Conservation (phyloP, 1,140 invertebrate species). For the Ridgeia piscesae region DNA sequence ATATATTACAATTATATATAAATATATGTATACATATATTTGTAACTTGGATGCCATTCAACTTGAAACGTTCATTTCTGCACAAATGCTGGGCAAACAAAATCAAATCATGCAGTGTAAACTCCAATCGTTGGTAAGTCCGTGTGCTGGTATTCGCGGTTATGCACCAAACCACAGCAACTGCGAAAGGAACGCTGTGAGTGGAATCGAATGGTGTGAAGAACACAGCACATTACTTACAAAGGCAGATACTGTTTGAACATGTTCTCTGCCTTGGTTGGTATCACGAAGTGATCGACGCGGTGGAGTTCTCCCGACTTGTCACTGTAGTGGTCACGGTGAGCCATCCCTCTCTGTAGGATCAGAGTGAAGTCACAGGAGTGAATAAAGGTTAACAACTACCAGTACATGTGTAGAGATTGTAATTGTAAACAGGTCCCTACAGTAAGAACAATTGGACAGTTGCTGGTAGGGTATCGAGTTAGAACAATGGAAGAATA, state of each 20-base stretch:
- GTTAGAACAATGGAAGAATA: too few relatives aligned
- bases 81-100: not conserved
- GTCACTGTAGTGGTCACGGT: conserved; percentile 55
- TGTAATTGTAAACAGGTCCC: too few relatives aligned
- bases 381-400: not conserved
- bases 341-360: conserved; percentile 39
- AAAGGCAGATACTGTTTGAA: conserved; percentile 33
- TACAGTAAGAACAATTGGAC: too few relatives aligned
- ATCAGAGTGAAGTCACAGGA: too few relatives aligned
- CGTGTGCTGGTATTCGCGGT: not conserved
- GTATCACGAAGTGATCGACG: conserved; percentile 54
- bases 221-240: conserved; percentile 14
- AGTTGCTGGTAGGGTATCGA: too few relatives aligned
- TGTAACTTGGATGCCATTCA: not conserved
- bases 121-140: not conserved
- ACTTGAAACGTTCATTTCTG: not conserved
- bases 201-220: not conserved
- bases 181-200: not conserved
- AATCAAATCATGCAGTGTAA: not conserved
- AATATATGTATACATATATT: too few relatives aligned
- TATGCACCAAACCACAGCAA: not conserved
- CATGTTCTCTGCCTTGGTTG: conserved; percentile 48
- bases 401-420: too few relatives aligned
- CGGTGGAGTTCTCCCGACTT: conserved; percentile 48
- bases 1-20: too few relatives aligned